These are phyloP conservation scores for Gallinago media DNA, from an alignment of 2,113 vertebrate genomes.

Conservation along the genomic window DNA sequence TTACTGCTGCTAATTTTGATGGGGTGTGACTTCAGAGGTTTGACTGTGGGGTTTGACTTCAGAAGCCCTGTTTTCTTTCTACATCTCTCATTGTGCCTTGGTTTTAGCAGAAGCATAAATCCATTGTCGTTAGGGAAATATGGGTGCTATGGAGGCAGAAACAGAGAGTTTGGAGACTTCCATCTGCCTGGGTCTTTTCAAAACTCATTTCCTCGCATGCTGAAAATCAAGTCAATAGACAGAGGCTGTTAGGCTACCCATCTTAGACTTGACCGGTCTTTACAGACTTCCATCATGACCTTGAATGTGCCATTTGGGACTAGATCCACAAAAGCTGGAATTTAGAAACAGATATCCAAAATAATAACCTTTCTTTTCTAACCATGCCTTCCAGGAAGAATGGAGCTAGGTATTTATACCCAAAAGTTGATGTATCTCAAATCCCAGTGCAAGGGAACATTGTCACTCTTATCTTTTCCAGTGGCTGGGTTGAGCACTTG, in stretches of 20 bases:
- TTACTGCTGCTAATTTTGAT: background rate
- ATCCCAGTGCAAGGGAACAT: background rate
- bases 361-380: background rate
- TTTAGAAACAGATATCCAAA: background rate
- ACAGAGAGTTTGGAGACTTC: background rate
- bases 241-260: background rate
- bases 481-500: background rate
- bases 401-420: background rate
- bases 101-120: background rate
- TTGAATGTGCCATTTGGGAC: background rate
- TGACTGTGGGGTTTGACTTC: background rate
- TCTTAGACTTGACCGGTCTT: background rate
- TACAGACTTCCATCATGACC: background rate
- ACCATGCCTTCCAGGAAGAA: background rate
- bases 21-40: no score
- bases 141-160: background rate
- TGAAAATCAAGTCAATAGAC: background rate
- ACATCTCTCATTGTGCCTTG: background rate
- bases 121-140: background rate
- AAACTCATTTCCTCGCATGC: background rate
- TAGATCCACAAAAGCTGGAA: background rate
- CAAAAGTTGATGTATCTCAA: background rate
- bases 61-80: background rate
- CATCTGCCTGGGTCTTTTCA: background rate
- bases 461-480: background rate